These are phyloP conservation scores for Drosophila nr. perissopoda DNA, from an alignment of 2,888 invertebrate genomes.

Conservation along the genomic window DNA sequence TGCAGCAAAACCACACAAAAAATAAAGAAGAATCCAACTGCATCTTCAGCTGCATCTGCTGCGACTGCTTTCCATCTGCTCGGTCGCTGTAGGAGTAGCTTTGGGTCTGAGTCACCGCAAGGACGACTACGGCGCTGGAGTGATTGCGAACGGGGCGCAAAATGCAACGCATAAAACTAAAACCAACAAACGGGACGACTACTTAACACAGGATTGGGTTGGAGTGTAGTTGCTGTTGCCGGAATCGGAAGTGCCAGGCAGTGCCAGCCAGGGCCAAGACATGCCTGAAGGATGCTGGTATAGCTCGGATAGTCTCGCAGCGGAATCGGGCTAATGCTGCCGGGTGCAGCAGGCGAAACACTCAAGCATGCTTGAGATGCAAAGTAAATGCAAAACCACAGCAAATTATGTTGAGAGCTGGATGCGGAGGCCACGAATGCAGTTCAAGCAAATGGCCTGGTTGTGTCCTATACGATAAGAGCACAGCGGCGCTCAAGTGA, in stretches of 20 bases:
- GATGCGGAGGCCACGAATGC: constrained; percentile 37
- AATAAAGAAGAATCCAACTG: constrained; percentile 20
- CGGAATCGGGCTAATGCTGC: constrained; percentile 52
- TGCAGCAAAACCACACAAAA: constrained; percentile 14
- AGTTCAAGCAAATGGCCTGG: constrained; percentile 48
- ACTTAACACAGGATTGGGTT: constrained; percentile 14
- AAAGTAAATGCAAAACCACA: constrained; percentile 81
- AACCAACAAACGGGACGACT: constrained; percentile 60
- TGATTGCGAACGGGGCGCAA: constrained; percentile 69
- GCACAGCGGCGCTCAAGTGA: constrained; percentile 68
- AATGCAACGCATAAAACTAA: constrained; percentile 66
- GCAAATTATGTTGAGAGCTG: constrained; percentile 75
- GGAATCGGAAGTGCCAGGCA: constrained; percentile 70
- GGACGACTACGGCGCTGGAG: constrained; percentile 63
- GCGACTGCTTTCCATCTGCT: constrained; percentile 12
- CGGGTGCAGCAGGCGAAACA: constrained; percentile 39
- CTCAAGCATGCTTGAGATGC: constrained; percentile 73
- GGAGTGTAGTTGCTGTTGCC: constrained; percentile 29
- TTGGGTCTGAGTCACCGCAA: constrained; percentile 55
- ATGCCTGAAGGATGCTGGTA: constrained; percentile 34
- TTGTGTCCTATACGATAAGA: constrained; percentile 39
- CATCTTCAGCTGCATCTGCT: constrained; percentile 26
- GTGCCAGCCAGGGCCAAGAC: constrained; percentile 55
- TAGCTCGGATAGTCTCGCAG: constrained; percentile 14
- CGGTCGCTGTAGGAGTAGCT: constrained; percentile 1